Conservation (phyloP, 1,140 invertebrate genomes). For the Drosophila teissieri region DNA sequence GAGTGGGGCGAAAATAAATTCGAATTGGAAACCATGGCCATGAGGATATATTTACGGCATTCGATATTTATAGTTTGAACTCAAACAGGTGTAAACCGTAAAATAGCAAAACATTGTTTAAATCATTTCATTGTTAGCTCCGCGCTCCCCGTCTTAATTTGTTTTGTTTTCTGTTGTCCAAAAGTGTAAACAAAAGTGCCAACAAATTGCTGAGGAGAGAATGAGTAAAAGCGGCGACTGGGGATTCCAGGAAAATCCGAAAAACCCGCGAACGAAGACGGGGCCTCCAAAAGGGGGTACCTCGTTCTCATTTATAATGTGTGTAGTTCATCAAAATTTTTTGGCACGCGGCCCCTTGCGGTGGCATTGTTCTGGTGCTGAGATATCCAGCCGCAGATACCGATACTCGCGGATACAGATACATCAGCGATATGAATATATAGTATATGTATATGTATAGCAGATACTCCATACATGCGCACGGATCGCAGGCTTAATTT, state of each 20-base stretch:
- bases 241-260: constrained; percentile 20
- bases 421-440: constrained; percentile 14
- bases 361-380: constrained; percentile 56
- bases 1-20: constrained; percentile 50
- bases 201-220: constrained; percentile 40
- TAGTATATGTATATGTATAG: not conserved
- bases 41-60: constrained; percentile 70
- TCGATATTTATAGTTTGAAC: constrained; percentile 78
- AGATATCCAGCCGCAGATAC: constrained; percentile 54
- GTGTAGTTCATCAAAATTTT: constrained; percentile 76
- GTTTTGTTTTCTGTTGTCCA: not conserved
- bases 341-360: constrained; percentile 71
- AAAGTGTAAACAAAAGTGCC: constrained; percentile 43
- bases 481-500: constrained; percentile 68
- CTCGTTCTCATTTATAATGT: constrained; percentile 37
- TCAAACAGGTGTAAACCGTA: constrained; percentile 81
- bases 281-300: constrained; percentile 8
- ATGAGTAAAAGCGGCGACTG: constrained; percentile 6
- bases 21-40: constrained; percentile 62
- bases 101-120: constrained; percentile 80
- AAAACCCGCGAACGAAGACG: constrained; percentile 11
- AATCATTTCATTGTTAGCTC: constrained; percentile 81
- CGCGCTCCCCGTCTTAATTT: not conserved
- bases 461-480: constrained; percentile 33
- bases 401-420: constrained; percentile 35